Evolutionary conservation across 2,888 invertebrate species (phyloP).

Genomic region (Agrochola lychnidis): DNA sequence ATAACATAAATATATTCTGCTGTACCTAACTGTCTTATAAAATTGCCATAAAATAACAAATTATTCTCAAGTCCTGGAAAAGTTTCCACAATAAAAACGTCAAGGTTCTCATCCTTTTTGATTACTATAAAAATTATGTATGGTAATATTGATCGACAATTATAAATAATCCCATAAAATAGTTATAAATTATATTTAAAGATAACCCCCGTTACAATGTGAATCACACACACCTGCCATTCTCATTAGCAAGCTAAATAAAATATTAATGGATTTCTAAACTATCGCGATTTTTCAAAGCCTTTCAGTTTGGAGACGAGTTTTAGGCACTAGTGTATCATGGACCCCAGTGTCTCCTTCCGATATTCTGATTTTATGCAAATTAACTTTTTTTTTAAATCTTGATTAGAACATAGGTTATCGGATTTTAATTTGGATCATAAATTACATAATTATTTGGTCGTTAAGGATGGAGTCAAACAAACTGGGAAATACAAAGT

Average conservation of each 20-base stretch:
- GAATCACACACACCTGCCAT: constrained; percentile 34
- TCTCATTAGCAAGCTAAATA: constrained; percentile 44
- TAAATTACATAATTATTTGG: constrained; percentile 16
- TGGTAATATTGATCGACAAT: constrained; percentile 44
- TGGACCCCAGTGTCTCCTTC: constrained; percentile 29
- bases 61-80: not conserved
- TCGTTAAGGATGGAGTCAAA: not conserved
- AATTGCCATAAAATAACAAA: not conserved
- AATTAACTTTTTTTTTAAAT: constrained; percentile 39
- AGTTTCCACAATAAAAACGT: constrained; percentile 12
- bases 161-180: constrained; percentile 48
- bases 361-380: constrained; percentile 33
- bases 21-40: constrained; percentile 4
- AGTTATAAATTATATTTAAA: constrained; percentile 37
- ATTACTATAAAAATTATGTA: constrained; percentile 36
- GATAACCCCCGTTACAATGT: constrained; percentile 49
- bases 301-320: constrained; percentile 25
- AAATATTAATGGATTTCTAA: constrained; percentile 26
- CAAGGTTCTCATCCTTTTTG: constrained; percentile 7
- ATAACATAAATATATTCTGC: constrained; percentile 5
- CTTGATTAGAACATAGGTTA: constrained; percentile 37
- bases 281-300: constrained; percentile 33
- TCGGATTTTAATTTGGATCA: constrained; percentile 42
- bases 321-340: constrained; percentile 16
- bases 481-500: not conserved